These are phyloP conservation scores for Siniperca knerii DNA, from an alignment of 2,113 vertebrate species.

Conservation along the genomic window DNA sequence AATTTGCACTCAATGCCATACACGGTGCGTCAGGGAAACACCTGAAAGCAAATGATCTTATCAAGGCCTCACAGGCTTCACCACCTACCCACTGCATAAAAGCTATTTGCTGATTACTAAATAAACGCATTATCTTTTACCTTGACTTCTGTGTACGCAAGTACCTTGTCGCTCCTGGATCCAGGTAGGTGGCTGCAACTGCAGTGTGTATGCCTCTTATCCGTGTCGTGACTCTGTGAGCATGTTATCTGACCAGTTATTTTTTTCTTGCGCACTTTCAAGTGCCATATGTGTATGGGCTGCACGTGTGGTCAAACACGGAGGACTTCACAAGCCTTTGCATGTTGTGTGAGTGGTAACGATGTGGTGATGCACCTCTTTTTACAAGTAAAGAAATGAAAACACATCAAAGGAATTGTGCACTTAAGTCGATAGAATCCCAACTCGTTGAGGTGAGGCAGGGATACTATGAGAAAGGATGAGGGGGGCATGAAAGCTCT, in stretches of 20 bases:
- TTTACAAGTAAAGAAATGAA: conserved; percentile 57
- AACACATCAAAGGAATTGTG: conserved; percentile 61
- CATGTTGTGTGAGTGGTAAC: conserved; percentile 23
- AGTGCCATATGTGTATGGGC: conserved; percentile 52
- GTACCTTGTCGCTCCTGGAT: conserved; percentile 41
- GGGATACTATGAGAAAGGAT: conserved; percentile 42
- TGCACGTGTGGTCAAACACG: conserved; percentile 43
- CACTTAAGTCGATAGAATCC: conserved; percentile 49
- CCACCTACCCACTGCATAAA: conserved; percentile 84
- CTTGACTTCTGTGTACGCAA: conserved; percentile 72
- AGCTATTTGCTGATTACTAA: conserved; percentile 91
- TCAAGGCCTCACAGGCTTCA: conserved; percentile 81
- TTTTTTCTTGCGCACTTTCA: conserved; percentile 43
- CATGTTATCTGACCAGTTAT: conserved; percentile 62
- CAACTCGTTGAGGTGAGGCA: conserved; percentile 24
- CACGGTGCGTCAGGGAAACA: conserved; percentile 85
- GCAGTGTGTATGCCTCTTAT: conserved; percentile 53
- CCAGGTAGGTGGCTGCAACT: conserved; percentile 51
- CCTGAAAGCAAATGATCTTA: conserved; percentile 91
- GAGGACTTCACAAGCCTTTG: conserved; percentile 54
- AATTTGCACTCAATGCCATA: conserved; percentile 88
- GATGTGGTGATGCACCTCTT: conserved; percentile 19
- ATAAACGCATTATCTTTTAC: conserved; percentile 88
- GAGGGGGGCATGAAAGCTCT: conserved; percentile 50
- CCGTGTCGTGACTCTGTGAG: conserved; percentile 75